Conservation (phyloP, 1,140 invertebrate species). For the Drosophila serrata region DNA sequence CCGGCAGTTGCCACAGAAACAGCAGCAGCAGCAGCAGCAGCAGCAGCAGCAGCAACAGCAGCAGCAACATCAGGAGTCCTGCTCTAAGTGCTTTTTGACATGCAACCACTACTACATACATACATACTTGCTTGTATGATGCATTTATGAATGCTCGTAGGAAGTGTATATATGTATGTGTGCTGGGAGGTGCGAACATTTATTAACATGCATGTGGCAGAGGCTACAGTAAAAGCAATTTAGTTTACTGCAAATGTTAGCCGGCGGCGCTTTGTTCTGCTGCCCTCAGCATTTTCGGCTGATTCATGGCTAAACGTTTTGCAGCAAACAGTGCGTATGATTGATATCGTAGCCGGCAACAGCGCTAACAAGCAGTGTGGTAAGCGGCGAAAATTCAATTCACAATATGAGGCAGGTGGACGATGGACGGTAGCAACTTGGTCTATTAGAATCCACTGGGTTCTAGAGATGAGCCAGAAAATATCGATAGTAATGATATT, state of each 20-base stretch:
- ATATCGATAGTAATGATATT: neutral
- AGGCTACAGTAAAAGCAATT: constrained; percentile 73
- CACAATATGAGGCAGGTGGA: constrained; percentile 37
- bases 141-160: constrained; percentile 30
- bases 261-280: constrained; percentile 57
- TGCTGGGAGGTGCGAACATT: constrained; percentile 74
- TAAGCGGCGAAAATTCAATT: constrained; percentile 57
- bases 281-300: constrained; percentile 68
- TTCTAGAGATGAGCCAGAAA: neutral
- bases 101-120: constrained; percentile 68
- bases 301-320: constrained; percentile 78
- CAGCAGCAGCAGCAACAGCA: constrained; percentile 15
- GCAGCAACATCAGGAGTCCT: constrained; percentile 25
- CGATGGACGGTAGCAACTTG: neutral
- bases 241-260: constrained; percentile 77
- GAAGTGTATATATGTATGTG: constrained; percentile 22
- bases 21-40: constrained; percentile 15
- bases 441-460: constrained; percentile 27
- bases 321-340: constrained; percentile 78
- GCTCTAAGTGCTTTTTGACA: constrained; percentile 79
- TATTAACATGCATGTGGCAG: constrained; percentile 73
- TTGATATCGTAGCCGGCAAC: constrained; percentile 62
- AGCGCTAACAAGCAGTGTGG: constrained; percentile 32
- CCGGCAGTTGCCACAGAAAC: constrained; percentile 58
- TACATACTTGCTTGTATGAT: constrained; percentile 42